A percentile compares a stretch with the other conserved stretches of the same genome.
Conservation (phyloP, 2,113 vertebrate genomes). For the Anguilla rostrata region DNA sequence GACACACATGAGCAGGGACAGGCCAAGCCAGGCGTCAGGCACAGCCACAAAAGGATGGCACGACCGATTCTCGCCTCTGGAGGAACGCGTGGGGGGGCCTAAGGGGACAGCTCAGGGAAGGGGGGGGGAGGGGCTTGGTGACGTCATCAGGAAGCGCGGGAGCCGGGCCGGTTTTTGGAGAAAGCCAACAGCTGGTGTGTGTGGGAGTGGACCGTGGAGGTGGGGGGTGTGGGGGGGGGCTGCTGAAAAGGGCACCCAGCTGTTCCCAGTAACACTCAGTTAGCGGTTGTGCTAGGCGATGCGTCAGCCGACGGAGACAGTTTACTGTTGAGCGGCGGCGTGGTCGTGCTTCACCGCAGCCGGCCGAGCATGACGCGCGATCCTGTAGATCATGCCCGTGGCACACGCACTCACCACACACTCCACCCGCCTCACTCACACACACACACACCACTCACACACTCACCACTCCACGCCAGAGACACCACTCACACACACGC, state of each 20-base stretch:
- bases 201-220: neutral
- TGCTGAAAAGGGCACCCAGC: neutral
- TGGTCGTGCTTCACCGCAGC: constrained; percentile 2
- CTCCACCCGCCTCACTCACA: neutral
- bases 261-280: neutral
- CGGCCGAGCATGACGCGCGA: too few relatives aligned
- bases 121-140: neutral
- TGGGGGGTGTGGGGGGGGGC: too few relatives aligned
- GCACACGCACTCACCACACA: neutral
- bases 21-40: neutral
- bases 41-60: neutral
- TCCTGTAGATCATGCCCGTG: too few relatives aligned
- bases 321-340: neutral
- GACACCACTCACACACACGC: too few relatives aligned
- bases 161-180: neutral
- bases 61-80: neutral
- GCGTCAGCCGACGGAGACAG: neutral
- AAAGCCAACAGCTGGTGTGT: neutral
- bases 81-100: neutral
- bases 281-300: neutral
- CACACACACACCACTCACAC: neutral
- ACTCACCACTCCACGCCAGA: too few relatives aligned
- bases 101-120: neutral
- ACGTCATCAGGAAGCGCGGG: neutral
- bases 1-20: neutral